Base-by-base conservation (phyloP, 2,888 invertebrate species). In the Drosophila histrio region DNA sequence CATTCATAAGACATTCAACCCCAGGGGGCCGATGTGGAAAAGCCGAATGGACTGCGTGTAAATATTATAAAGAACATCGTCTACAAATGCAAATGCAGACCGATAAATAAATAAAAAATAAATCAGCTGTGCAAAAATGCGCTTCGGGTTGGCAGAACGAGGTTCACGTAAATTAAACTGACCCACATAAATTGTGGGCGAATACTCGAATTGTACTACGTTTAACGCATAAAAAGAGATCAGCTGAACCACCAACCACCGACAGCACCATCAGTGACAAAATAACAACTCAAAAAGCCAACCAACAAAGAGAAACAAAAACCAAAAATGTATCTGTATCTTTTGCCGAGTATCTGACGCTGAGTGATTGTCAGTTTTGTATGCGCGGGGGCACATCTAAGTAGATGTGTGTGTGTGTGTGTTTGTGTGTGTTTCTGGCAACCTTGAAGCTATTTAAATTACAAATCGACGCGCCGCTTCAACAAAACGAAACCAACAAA, bases 401-500 rank as follows among this genome's bases (percentile, higher is more conserved):
- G 21, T 41, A 38, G 62, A 22, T 60, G 28, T 30, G 43, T 59
- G 56, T 41, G 8, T 38, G 11, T 36, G 28, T 46, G 58, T 47
- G 32, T 26, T 28, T 32, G 39, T 59, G 58, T 57, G 15, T 66
- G 46, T 72, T 30, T 64, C 53, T 46, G 56, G 75, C 80, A 89
- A 86, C 88, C 88, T 89, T 88, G 88, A 87, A 75, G 85, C 81
- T 87, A 89, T 88, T 89, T 87, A 89, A 87, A 82, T 81, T 80
- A 83, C 79, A 85, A 78, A 88, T 83, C 73, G 73, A 71, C 76
- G 76, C 69, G 70, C 61, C 53, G 62, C 50, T 69, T 57, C 52
- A 38, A 39, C 58, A 53, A 52, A 75, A 61, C 44, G 15, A 47
- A 54, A 39, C 30, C 15, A 47, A 39, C 41, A 41, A 41, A 11